Evolutionary conservation across 2,113 vertebrate species (phyloP), one percentile per base, ranked within the genome.

Genomic region (Sebastes fasciatus): DNA sequence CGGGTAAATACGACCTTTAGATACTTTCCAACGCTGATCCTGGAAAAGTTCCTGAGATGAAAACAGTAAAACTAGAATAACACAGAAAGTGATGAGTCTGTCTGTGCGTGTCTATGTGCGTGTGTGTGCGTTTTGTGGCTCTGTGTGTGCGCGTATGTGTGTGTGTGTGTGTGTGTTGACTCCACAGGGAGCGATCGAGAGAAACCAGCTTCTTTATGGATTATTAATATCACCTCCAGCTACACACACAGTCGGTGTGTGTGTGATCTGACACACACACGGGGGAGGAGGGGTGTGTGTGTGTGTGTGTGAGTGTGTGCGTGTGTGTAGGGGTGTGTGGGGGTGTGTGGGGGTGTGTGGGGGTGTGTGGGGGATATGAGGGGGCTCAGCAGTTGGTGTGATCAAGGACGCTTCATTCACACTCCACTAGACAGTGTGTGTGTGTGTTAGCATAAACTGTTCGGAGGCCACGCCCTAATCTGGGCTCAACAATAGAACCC

Each of bases 181-280:
- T 89, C 80, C 78, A 79, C 83, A 54, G 91, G 88, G 91, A 90
- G 61, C 80, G 46, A 84, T 90, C 67, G 64, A 77, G 69, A 80
- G 85, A 83, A 89, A 89, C 82, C 89, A 91, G 83, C 87, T 83
- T 74, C 90, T 90, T 90, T 89, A 93, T 93, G 85, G 87, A 89
- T 93, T 91, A 90, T 91, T 93, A 91, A 93, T 90, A 87, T 89
- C 89, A 84, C 92, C 89, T 90, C 83, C 71, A 85, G 90, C 91
- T 86, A 88, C 85, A 83, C 71, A 85, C 64, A 77, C 61, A 69
- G 23, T 26, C 8, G 5, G 62, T 71, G 77, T 73, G 78, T 67
- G 69, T 64, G 51, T 43, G 67, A 84, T 82, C 80, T 78, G 54
- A 82, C 58, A 78, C 61, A 70, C 60, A 74, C 23, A 60, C 6